Percentiles rank a stretch among this genome's conserved stretches.
phyloP scores from a whole-genome alignment of 2,113 vertebrate species.

The Halcyon malimbica region DNA sequence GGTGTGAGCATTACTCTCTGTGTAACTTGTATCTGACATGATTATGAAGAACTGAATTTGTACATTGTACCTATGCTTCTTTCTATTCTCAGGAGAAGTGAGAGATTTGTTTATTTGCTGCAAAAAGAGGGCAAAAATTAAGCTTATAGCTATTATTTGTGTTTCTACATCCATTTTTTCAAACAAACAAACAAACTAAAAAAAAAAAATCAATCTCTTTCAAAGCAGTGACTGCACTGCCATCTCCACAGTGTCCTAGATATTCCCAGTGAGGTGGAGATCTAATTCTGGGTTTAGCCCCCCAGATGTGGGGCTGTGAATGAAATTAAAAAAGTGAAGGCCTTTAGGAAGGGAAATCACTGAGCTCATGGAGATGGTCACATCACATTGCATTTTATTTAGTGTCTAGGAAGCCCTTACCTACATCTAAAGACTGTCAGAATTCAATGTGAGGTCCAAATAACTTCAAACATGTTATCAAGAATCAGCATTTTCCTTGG shows the following conservation, averaged over 20 bases:
- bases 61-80: background rate
- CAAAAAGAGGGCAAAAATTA: background rate
- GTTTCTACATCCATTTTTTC: background rate
- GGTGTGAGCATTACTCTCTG: background rate
- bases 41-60: background rate
- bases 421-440: background rate
- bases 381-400: background rate
- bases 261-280: background rate
- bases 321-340: background rate
- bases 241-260: background rate
- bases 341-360: background rate
- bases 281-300: background rate
- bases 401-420: background rate
- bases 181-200: background rate
- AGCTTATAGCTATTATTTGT: background rate
- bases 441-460: background rate
- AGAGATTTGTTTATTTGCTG: background rate
- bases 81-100: background rate
- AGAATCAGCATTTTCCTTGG: background rate
- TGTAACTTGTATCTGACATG: background rate
- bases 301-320: no score
- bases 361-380: background rate
- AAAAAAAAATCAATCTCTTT: background rate
- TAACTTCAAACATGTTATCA: background rate
- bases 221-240: background rate